Evolutionary conservation across 2,113 vertebrate species (phyloP).

Genomic region (Hippocampus comes): DNA sequence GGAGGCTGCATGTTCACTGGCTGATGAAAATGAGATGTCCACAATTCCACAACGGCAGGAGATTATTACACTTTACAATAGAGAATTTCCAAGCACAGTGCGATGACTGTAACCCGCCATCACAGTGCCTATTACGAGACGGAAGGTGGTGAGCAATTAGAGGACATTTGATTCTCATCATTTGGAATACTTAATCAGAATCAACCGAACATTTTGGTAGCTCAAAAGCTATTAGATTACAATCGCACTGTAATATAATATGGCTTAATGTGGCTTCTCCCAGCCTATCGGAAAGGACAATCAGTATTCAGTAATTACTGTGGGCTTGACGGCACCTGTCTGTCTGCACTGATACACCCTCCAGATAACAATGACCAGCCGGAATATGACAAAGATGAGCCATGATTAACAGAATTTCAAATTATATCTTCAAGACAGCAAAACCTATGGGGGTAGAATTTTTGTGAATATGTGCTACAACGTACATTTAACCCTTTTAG

Average conservation of each 20-base stretch:
- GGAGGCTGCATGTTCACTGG: constrained; percentile 8
- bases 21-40: constrained; percentile 17
- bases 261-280: constrained; percentile 3
- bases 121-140: constrained; percentile 3
- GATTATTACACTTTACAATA: constrained; percentile 12
- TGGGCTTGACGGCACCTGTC: constrained; percentile 16
- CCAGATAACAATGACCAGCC: constrained; percentile 18
- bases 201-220: constrained; percentile 11
- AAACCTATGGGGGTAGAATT: too few species aligned
- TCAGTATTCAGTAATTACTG: constrained; percentile 30
- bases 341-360: constrained; percentile 14
- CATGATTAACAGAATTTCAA: not conserved
- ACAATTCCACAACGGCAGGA: constrained; percentile 11
- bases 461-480: too few species aligned
- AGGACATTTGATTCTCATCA: constrained; percentile 23
- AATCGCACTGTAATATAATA: constrained; percentile 15
- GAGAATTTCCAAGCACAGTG: constrained; percentile 12
- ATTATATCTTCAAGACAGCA: not conserved
- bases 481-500: not conserved
- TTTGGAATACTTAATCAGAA: constrained; percentile 23
- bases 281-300: constrained; percentile 26
- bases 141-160: constrained; percentile 4
- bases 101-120: constrained; percentile 14
- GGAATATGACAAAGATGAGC: constrained; percentile 20
- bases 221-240: constrained; percentile 21